Conservation (phyloP, 2,113 vertebrate genomes). For the Egretta garzetta region DNA sequence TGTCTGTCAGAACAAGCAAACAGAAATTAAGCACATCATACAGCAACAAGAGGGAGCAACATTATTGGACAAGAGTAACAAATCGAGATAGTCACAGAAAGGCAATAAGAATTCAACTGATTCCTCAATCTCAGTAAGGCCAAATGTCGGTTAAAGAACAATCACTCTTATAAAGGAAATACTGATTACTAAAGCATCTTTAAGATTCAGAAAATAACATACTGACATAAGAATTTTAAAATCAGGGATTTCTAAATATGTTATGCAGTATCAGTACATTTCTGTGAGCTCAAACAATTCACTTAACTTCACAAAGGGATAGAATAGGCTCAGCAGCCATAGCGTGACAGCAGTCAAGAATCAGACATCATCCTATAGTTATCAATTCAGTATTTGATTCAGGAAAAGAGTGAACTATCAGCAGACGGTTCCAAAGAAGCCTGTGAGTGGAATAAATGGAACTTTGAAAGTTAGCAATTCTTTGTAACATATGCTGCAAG, state of each 20-base stretch:
- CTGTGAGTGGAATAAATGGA: not conserved
- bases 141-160: not conserved
- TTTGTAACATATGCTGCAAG: not conserved
- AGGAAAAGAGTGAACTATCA: not conserved
- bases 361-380: not conserved
- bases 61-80: not conserved
- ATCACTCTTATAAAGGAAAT: not conserved
- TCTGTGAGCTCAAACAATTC: not conserved
- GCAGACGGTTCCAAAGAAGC: not conserved
- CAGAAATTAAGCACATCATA: not conserved
- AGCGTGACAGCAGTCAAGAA: not conserved
- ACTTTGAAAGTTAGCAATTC: not conserved
- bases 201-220: not conserved
- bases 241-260: not conserved
- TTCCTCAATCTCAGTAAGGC: not conserved
- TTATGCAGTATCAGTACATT: not conserved
- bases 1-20: not conserved
- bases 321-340: not conserved
- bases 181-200: not conserved
- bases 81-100: not conserved
- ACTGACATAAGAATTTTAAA: not conserved
- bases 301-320: not conserved
- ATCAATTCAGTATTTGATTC: not conserved
- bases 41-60: not conserved
- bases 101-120: not conserved